Evolutionary conservation across 1,140 invertebrate species (phyloP).

Genomic region (Trichomalopsis sarcophagae): DNA sequence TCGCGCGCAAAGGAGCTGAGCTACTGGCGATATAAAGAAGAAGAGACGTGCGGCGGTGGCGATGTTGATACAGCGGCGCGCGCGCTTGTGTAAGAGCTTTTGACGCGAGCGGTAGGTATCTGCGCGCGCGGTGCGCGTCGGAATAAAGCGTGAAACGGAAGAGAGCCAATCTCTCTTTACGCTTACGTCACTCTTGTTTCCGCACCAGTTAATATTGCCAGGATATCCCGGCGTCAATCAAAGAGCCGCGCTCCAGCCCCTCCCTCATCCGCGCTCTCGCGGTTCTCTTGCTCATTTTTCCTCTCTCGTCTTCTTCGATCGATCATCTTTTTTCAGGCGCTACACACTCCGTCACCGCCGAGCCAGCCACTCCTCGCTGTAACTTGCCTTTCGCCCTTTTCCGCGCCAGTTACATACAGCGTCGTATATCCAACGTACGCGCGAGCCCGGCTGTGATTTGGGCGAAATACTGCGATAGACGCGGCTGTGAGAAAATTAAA

Average conservation of each 20-base stretch:
- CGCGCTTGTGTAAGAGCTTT: conserved; percentile 39
- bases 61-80: too few relatives aligned
- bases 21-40: neutral
- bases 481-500: too few relatives aligned
- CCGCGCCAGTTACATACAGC: too few relatives aligned
- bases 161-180: conserved; percentile 50
- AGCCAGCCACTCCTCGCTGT: neutral
- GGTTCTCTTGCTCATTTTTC: conserved; percentile 39
- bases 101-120: conserved; percentile 36
- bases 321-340: conserved; percentile 36
- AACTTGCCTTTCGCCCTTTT: too few relatives aligned
- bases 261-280: too few relatives aligned
- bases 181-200: conserved; percentile 51
- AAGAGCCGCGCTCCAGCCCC: conserved; percentile 23
- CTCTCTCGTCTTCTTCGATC: conserved; percentile 27
- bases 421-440: too few relatives aligned
- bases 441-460: too few relatives aligned
- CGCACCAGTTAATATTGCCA: conserved; percentile 52
- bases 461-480: too few relatives aligned
- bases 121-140: conserved; percentile 12
- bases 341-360: neutral
- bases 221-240: conserved; percentile 51
- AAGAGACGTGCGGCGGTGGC: too few relatives aligned
- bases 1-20: conserved; percentile 14
- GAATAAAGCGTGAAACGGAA: conserved; percentile 49